Conservation (phyloP, 1,140 invertebrate species). For the Pomacea maculata region DNA sequence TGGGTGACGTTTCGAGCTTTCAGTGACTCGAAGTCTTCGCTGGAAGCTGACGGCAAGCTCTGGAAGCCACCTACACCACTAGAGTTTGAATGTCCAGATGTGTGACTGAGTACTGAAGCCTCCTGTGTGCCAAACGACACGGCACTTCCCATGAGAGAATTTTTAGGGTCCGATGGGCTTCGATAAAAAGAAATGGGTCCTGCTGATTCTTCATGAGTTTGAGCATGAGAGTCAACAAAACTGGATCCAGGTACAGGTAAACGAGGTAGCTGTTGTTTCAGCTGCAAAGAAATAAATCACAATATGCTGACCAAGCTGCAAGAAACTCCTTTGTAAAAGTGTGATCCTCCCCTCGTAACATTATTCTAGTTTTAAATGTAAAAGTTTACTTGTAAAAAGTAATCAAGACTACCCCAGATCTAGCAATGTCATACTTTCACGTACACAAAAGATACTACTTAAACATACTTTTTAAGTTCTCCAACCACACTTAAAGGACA, state of each 20-base stretch:
- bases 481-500: too few species aligned
- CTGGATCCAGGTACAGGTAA: too few species aligned
- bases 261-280: too few species aligned
- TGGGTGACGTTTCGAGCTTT: slow-evolving; percentile 42
- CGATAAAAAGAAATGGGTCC: not conserved
- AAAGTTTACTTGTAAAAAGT: too few species aligned
- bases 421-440: too few species aligned
- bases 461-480: too few species aligned
- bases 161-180: slow-evolving; percentile 13
- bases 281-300: slow-evolving; percentile 5
- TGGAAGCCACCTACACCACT: slow-evolving; percentile 7
- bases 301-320: not conserved
- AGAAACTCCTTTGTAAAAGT: not conserved
- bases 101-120: slow-evolving; percentile 29
- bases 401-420: too few species aligned
- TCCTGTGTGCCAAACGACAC: not conserved
- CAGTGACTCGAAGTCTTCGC: slow-evolving; percentile 40
- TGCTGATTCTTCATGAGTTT: too few species aligned
- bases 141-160: not conserved
- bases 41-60: not conserved
- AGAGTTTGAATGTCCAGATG: slow-evolving; percentile 29
- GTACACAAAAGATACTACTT: too few species aligned
- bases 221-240: too few species aligned
- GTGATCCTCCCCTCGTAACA: too few species aligned
- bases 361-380: too few species aligned